Base-by-base conservation (phyloP, 23 tunicate species). In the Trididemnum clinides region DNA sequence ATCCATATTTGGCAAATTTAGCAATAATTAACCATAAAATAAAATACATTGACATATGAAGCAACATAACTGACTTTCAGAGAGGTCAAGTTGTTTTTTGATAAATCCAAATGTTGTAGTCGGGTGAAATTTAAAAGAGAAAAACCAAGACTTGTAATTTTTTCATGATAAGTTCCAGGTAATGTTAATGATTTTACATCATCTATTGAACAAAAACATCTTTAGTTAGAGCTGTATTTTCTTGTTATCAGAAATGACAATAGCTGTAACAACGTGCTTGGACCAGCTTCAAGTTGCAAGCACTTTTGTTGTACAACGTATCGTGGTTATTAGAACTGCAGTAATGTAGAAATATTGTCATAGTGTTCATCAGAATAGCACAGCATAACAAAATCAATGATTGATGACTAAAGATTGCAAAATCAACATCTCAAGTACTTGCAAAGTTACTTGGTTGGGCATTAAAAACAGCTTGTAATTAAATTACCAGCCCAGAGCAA, bases 161-260 rank as follows among this genome's bases (percentile, higher is more conserved):
- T 94, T 59, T 94, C 98, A 76, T 94, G 98, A 39, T 94, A 94
- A 19, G 92, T 85, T 10, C 98, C 98, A 59, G 94, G 93, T 1
- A 94, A 81, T 28, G 88, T 77, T 6, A 94, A 57, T 27, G 94
- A 84, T 51, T 85, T 89, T 6, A 94, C 94, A 85, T 94, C 98
- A 83, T 94, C 98, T 94, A 83, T 57, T 22, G 21, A 23, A 36
- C 35, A 2, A 35, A 5, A 26, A 18, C 2, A 12, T 12, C 28
- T 19, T 28, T n/a, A 37, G 20, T 7, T 36, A 33, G 4, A 29
- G 6, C 2, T 76, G 23, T 20, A n/a, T 62, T 62, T 62, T 30
- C 44, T 32, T 32, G n/a, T 30, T 12, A 26, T 6, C 50, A 71
- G 50, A 29, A 4, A 33, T 21, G 19, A 71, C 44, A 27, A 71